phyloP scores from a whole-genome alignment of 2,888 invertebrate species.

The Liodrosophila aerea region DNA sequence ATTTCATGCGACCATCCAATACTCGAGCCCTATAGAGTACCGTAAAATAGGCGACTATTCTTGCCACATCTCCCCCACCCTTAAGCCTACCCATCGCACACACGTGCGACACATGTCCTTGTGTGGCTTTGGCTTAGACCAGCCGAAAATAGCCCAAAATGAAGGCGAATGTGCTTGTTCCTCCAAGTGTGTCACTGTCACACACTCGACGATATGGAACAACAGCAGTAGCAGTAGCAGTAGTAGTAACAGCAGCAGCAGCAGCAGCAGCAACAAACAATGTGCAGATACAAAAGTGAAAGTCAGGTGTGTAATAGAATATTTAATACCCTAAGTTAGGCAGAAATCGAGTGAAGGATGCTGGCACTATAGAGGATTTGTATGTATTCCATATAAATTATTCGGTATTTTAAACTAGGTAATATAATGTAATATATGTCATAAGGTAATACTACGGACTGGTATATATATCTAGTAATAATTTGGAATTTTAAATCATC shows the following conservation, averaged over 20 bases:
- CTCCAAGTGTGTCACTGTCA: conserved; percentile 68
- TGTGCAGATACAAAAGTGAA: conserved; percentile 5
- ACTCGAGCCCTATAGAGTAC: conserved; percentile 22
- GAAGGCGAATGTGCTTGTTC: conserved; percentile 21
- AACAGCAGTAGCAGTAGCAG: conserved; percentile 9
- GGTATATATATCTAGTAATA: too few species aligned
- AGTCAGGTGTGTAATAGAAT: neutral
- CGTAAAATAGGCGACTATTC: conserved; percentile 40
- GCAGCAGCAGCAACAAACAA: conserved; percentile 16
- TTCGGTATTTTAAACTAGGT: too few species aligned
- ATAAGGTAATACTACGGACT: too few species aligned
- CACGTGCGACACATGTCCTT: conserved; percentile 65
- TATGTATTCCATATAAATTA: too few species aligned
- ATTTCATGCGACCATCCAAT: conserved; percentile 27
- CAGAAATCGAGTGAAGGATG: neutral
- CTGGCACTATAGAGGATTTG: too few species aligned
- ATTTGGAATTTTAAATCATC: too few species aligned
- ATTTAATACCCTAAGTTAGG: conserved; percentile 23
- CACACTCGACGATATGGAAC: conserved; percentile 68
- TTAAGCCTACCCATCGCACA: neutral
- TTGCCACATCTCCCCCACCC: neutral
- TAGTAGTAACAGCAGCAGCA: conserved; percentile 5
- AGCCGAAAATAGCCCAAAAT: conserved; percentile 58
- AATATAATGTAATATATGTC: too few species aligned
- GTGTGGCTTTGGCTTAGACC: conserved; percentile 61